Conservation (phyloP, 2,888 invertebrate species). For the Microctonus brassicae region DNA sequence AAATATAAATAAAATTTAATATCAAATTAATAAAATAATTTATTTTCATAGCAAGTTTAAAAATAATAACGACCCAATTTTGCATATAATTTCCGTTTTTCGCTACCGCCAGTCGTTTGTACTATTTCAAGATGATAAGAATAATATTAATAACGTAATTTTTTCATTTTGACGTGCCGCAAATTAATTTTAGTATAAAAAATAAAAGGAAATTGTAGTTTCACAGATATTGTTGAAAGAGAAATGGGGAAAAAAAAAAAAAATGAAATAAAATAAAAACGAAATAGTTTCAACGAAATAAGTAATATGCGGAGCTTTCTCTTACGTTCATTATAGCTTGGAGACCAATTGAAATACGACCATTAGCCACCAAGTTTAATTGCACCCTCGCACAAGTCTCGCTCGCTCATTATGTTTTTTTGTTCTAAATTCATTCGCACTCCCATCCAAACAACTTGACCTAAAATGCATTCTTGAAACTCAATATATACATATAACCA, state of each 20-base stretch:
- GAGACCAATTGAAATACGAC: constrained; percentile 3
- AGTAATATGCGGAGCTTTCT: not conserved
- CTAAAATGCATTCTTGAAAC: not conserved
- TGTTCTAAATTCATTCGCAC: not conserved
- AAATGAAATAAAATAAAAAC: not conserved
- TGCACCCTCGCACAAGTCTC: not conserved
- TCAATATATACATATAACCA: not conserved
- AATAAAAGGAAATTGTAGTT: not conserved
- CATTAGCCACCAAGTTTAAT: constrained; percentile 1
- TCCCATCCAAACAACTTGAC: not conserved
- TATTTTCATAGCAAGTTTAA: no score
- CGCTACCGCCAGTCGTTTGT: not conserved
- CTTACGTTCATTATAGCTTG: not conserved
- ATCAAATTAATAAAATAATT: no score
- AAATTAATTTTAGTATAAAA: not conserved
- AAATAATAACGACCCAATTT: no score
- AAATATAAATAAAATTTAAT: no score
- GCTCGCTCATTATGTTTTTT: constrained; percentile 1
- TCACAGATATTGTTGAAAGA: no score
- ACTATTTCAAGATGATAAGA: not conserved
- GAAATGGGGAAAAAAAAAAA: no score
- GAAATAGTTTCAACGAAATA: not conserved
- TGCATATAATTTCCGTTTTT: no score
- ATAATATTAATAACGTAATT: not conserved
- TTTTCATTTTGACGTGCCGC: not conserved